Percentiles rank a stretch among this genome's conserved stretches.
Conservation (phyloP, 1,140 invertebrate species). For the Leptinotarsa texana region DNA sequence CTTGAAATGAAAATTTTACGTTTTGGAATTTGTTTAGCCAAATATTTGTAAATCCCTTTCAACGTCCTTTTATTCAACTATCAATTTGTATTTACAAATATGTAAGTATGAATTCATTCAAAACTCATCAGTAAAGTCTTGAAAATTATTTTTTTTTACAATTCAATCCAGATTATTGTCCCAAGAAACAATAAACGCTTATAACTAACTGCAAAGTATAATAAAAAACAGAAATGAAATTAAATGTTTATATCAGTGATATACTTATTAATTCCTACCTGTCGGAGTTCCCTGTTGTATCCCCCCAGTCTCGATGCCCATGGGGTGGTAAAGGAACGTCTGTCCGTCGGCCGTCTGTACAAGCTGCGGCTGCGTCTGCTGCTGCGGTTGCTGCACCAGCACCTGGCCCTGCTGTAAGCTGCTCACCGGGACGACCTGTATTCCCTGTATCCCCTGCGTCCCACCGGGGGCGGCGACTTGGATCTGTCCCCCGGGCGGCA, state of each 20-base stretch:
- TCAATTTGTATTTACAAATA: too few species aligned
- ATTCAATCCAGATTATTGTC: too few species aligned
- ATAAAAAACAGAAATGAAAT: background rate
- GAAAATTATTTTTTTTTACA: too few species aligned
- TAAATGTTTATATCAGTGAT: slow-evolving; percentile 22
- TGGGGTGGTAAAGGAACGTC: slow-evolving; percentile 86
- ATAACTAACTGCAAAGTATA: too few species aligned
- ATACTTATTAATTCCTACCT: slow-evolving; percentile 50
- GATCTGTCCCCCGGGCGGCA: slow-evolving; percentile 57
- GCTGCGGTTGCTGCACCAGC: slow-evolving; percentile 64
- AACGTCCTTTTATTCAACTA: too few species aligned
- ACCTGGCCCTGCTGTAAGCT: slow-evolving; percentile 64
- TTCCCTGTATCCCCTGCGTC: slow-evolving; percentile 61
- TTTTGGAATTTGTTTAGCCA: too few species aligned
- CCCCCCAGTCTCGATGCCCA: slow-evolving; percentile 62
- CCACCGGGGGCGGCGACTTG: slow-evolving; percentile 64
- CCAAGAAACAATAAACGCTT: too few species aligned
- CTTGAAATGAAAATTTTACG: too few species aligned
- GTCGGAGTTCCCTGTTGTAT: slow-evolving; percentile 66
- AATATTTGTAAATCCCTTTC: too few species aligned
- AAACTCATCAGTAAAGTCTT: too few species aligned
- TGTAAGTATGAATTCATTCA: too few species aligned
- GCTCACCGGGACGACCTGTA: slow-evolving; percentile 68
- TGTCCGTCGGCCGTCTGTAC: slow-evolving; percentile 93
- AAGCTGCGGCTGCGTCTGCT: slow-evolving; percentile 75